Conservation (phyloP, 2,888 invertebrate species). For the Dolomedes plantarius region DNA sequence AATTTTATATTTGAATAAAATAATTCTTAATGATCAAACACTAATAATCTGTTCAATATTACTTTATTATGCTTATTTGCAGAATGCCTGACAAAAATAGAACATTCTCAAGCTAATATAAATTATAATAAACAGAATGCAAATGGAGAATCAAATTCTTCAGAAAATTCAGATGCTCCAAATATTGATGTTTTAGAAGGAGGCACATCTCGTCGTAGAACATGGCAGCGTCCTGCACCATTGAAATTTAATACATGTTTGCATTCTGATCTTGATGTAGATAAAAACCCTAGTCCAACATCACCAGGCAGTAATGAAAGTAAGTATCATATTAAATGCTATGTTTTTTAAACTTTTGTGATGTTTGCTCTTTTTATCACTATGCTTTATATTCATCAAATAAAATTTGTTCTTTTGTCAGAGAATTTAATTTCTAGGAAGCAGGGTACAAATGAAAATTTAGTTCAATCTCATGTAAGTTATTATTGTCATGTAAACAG, state of each 20-base stretch:
- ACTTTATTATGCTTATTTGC: too few relatives aligned
- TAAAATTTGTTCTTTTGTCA: too few relatives aligned
- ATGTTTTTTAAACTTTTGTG: too few relatives aligned
- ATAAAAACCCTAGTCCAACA: conserved; percentile 63
- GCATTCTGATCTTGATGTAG: conserved; percentile 21
- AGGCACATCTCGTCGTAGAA: conserved; percentile 46
- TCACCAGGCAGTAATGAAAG: conserved; percentile 50
- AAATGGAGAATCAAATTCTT: conserved; percentile 7
- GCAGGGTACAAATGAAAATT: too few relatives aligned
- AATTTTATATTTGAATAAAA: too few relatives aligned
- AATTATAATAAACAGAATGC: not conserved
- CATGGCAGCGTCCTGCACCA: conserved; percentile 68
- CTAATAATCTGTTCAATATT: too few relatives aligned
- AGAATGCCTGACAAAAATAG: not conserved
- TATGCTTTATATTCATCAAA: too few relatives aligned
- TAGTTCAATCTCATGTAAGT: too few relatives aligned
- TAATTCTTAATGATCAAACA: too few relatives aligned
- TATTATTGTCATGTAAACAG: too few relatives aligned
- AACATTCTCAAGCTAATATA: not conserved
- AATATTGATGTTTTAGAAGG: conserved; percentile 42
- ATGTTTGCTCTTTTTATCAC: too few relatives aligned
- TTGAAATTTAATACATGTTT: conserved; percentile 53
- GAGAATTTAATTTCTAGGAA: too few relatives aligned
- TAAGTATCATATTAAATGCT: conserved; percentile 1
- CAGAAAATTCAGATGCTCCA: conserved; percentile 28